Evolutionary conservation across 2,888 invertebrate species (phyloP), one percentile per base, ranked within the genome.

Genomic region (Drosophila putrida): DNA sequence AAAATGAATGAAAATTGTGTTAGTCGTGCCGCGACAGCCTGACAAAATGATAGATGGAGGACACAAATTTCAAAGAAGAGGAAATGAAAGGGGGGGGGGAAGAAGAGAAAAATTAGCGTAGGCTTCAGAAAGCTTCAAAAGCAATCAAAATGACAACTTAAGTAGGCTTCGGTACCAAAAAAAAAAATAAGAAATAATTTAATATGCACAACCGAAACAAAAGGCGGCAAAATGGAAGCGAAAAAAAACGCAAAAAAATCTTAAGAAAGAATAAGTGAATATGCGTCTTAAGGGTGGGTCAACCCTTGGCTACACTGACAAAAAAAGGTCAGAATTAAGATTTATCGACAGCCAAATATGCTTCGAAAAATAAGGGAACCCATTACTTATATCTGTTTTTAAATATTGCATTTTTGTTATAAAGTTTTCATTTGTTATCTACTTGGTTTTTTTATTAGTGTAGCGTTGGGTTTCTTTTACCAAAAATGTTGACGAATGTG

Each of bases 111-210:
- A 89, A 89, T 87, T 87, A 83, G 77, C 88, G 72, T 74, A 58
- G 77, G 82, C 82, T 80, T 64, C 64, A 68, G 68, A 75, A 78
- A 78, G 82, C 80, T 82, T 87, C 82, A 89, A 89, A 85, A 89
- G 85, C 88, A 85, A 85, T 85, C 85, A 85, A 84, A 81, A 81
- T 89, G 88, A 85, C 88, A 85, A 85, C 77, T 89, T 89, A 89
- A 85, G 89, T 84, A 85, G 88, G 89, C 75, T 87, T 88, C 86
- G 31, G 70, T 0, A 67, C 43, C 59, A 71, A 70, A 54, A 25
- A 35, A 35, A 43, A 44, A 57, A 71, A 70, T 43, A 25, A 35
- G 25, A 43, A 44, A 57, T 54, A 68, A 68, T 75, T 65, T 64
- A 76, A 76, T 58, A 65, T 43, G 43, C 38, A 58, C 53, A 27